Conservation (phyloP, 1,140 invertebrate species). For the Saccostrea glomerata region DNA sequence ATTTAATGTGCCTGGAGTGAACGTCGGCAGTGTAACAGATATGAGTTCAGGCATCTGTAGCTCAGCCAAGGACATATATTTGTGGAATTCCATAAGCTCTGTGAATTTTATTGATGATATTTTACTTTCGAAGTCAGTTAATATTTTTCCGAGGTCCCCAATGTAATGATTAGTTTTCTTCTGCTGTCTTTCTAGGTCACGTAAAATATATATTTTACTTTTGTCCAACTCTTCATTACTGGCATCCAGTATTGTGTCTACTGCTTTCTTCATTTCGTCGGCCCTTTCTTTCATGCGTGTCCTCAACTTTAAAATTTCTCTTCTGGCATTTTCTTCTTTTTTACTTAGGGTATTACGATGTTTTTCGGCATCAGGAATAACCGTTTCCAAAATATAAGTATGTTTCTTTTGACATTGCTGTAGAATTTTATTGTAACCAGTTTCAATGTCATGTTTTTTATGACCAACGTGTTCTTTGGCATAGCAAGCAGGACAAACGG, state of each 20-base stretch:
- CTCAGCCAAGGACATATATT: not conserved
- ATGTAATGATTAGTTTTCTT: not conserved
- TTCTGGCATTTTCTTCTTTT: not conserved
- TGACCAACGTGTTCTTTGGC: not conserved
- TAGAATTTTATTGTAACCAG: not conserved
- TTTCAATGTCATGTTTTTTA: not conserved
- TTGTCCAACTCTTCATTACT: not conserved
- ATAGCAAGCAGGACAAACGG: not conserved
- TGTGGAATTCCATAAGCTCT: not conserved
- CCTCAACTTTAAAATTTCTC: not conserved
- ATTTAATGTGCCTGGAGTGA: not conserved
- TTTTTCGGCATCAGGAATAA: not conserved
- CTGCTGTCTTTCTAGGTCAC: not conserved
- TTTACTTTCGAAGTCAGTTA: not conserved
- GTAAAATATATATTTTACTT: not conserved
- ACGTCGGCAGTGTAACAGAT: not conserved
- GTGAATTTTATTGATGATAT: not conserved
- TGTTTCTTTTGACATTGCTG: not conserved
- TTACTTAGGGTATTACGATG: not conserved
- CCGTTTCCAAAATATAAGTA: not conserved
- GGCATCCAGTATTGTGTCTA: not conserved
- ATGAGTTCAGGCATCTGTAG: not conserved
- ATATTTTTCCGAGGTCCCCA: not conserved
- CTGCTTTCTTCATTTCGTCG: not conserved
- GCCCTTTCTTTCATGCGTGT: not conserved